phyloP scores from a whole-genome alignment of 2,113 vertebrate species.

The Echinops telfairi region DNA sequence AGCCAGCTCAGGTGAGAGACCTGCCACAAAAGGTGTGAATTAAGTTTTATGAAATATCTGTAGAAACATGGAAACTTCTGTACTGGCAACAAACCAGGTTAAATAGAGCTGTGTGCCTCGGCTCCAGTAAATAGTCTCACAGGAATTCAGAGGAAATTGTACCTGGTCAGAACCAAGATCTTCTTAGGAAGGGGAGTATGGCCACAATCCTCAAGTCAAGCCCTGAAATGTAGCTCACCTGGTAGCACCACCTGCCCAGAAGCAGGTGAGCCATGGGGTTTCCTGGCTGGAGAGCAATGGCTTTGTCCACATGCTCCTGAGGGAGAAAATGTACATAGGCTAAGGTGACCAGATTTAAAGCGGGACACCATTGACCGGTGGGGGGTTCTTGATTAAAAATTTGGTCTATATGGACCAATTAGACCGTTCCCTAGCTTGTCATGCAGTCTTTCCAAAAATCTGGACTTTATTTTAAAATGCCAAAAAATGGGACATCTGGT shows the following conservation, averaged over 20 bases:
- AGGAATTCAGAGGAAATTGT: background rate
- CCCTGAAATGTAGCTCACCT: constrained; percentile 82
- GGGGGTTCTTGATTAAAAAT: no score
- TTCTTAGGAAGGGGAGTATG: background rate
- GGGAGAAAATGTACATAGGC: constrained; percentile 15
- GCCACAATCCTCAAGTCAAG: background rate
- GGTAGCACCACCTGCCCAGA: constrained; percentile 90
- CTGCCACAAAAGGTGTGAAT: constrained; percentile 82
- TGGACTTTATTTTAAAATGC: no score
- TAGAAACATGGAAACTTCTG: background rate
- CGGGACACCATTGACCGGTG: no score
- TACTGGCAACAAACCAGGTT: background rate
- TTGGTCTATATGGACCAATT: no score
- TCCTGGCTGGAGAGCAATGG: constrained; percentile 87
- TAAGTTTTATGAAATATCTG: background rate
- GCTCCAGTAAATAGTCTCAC: background rate
- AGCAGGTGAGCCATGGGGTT: constrained; percentile 88
- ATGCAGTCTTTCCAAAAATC: no score
- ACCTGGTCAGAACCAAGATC: background rate
- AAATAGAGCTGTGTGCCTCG: background rate
- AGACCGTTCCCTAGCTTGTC: no score
- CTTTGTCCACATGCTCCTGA: constrained; percentile 89
- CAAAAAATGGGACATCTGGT: no score
- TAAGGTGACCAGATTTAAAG: no score
- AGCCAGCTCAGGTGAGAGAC: constrained; percentile 93